Conservation (phyloP, 2,888 invertebrate species). For the Xanthorhoe designata region DNA sequence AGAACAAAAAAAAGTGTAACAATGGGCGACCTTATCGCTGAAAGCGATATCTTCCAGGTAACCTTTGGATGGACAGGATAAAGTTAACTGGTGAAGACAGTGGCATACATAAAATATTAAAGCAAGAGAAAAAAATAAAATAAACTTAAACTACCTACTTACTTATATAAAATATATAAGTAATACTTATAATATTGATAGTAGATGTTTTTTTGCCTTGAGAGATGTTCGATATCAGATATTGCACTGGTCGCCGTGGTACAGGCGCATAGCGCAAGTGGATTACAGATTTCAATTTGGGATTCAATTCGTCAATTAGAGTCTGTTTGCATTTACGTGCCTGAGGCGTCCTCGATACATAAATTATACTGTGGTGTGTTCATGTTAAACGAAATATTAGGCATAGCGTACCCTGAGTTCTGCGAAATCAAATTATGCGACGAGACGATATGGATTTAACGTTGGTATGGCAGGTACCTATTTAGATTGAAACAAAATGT, state of each 20-base stretch:
- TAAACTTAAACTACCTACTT: too few relatives aligned
- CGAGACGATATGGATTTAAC: neutral
- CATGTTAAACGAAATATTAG: conserved; percentile 1
- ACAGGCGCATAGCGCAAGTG: conserved; percentile 10
- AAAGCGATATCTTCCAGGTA: too few relatives aligned
- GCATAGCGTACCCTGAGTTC: neutral
- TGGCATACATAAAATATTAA: too few relatives aligned
- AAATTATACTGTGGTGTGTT: conserved; percentile 12
- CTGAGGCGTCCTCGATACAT: conserved; percentile 12
- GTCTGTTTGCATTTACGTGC: conserved; percentile 16
- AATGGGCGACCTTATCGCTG: too few relatives aligned
- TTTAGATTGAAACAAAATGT: too few relatives aligned
- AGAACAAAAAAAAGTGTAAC: too few relatives aligned
- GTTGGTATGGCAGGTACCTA: too few relatives aligned
- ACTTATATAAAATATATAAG: too few relatives aligned
- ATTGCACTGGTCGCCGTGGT: neutral
- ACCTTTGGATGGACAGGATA: too few relatives aligned
- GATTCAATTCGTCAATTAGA: conserved; percentile 20
- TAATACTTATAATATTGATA: too few relatives aligned
- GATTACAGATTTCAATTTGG: conserved; percentile 11
- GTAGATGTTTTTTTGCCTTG: neutral
- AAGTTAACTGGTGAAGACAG: too few relatives aligned
- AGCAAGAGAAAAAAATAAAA: too few relatives aligned
- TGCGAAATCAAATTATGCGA: neutral
- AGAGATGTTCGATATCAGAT: neutral